Evolutionary conservation across 2,888 invertebrate genomes (phyloP).

Genomic region (Conchocele bisecta): DNA sequence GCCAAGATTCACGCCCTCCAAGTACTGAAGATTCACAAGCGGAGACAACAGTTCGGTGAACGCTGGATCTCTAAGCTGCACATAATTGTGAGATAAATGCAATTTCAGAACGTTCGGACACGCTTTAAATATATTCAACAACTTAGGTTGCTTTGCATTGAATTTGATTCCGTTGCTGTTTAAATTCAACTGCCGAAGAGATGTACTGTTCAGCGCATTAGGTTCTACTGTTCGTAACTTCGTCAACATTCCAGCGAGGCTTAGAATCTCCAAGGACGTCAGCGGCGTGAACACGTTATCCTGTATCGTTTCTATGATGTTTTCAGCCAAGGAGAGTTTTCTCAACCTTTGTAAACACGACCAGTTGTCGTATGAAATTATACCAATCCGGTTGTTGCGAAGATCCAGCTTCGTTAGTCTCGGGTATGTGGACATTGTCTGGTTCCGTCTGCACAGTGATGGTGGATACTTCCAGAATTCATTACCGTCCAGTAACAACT

Average conservation of each 20-base stretch:
- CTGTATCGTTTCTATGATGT: background rate
- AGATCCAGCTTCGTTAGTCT: background rate
- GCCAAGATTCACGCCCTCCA: no score
- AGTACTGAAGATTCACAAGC: no score
- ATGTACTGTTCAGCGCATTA: background rate
- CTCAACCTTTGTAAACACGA: background rate
- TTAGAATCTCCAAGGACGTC: background rate
- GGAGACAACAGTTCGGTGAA: constrained; percentile 7
- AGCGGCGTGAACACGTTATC: background rate
- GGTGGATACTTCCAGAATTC: background rate
- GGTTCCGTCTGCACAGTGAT: background rate
- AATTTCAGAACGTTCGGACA: background rate
- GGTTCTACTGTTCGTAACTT: background rate
- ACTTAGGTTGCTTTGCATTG: background rate
- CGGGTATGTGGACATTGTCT: background rate
- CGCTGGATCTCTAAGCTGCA: background rate
- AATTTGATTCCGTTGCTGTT: background rate
- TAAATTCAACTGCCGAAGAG: background rate
- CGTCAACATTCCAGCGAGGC: background rate
- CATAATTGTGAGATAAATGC: constrained; percentile 1
- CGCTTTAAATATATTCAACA: background rate
- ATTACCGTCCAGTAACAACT: background rate
- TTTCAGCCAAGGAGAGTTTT: background rate
- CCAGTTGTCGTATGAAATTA: background rate
- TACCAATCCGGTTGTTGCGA: background rate